A percentile compares a stretch with the other conserved stretches of the same genome.
These are phyloP conservation scores for Austrofundulus limnaeus DNA, from an alignment of 2,113 vertebrate genomes.

Conservation along the genomic window DNA sequence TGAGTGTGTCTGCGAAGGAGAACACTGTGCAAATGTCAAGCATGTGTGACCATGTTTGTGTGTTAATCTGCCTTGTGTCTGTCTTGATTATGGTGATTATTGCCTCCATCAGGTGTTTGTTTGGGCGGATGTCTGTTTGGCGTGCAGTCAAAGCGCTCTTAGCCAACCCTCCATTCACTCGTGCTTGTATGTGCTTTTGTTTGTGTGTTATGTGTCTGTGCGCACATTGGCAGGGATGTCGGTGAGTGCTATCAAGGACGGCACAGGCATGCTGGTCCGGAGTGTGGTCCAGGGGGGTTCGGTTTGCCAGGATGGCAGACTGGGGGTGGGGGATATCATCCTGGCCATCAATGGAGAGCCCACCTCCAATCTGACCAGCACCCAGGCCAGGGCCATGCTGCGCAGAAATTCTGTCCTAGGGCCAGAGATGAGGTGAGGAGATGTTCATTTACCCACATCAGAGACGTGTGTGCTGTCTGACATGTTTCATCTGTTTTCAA, in stretches of 20 bases:
- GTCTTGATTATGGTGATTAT: conserved; percentile 72
- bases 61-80: conserved; percentile 72
- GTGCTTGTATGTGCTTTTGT: conserved; percentile 33
- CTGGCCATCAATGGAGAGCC: conserved; percentile 91
- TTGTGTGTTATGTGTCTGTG: conserved; percentile 45
- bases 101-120: conserved; percentile 68
- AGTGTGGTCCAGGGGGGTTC: conserved; percentile 92
- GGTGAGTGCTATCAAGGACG: conserved; percentile 92
- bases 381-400: conserved; percentile 91
- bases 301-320: conserved; percentile 90
- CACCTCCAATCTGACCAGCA: conserved; percentile 84
- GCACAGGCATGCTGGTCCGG: conserved; percentile 91
- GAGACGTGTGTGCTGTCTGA: background rate
- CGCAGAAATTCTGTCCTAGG: conserved; percentile 92
- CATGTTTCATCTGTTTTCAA: background rate
- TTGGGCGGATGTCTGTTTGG: conserved; percentile 66
- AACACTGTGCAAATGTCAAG: conserved; percentile 65
- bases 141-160: conserved; percentile 53
- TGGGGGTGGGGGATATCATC: conserved; percentile 90
- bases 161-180: conserved; percentile 65
- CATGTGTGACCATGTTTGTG: conserved; percentile 58
- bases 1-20: conserved; percentile 38
- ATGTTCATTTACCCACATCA: conserved; percentile 2
- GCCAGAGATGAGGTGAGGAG: conserved; percentile 90
- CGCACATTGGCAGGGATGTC: conserved; percentile 87